Evolutionary conservation across 2,888 invertebrate genomes (phyloP), one percentile per base, ranked within the genome.

Genomic region (Tinea semifulvella): DNA sequence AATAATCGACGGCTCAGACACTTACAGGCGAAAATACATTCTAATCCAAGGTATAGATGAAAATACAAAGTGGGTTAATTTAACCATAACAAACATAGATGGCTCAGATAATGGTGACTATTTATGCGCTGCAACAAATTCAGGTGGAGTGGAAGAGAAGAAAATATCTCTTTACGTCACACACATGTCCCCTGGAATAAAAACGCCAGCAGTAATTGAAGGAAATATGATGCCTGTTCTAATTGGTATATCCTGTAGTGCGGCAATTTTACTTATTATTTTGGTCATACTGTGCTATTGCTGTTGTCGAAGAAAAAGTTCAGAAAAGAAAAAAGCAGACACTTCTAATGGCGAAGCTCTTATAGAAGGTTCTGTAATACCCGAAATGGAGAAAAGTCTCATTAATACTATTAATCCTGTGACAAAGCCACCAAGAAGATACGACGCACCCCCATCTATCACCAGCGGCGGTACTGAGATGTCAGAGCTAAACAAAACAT

Each of bases 321-420:
- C 63, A 45, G 72, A 84, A 57, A 75, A 85, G 60, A 74, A 88
- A 52, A 69, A 76, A 44, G 85, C 84, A 36, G 71, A 82, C 43
- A 82, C 82, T 43, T 80, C 85, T 0, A 88, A 87, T 49, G 87
- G 86, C 5, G 85, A 89, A 51, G 88, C 90, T 8, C 82, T 89
- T 55, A 84, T 90, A 47, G 90, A 90, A 61, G 88, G 89, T 1
- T 89, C 90, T 1, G 89, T 90, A 2, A 87, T 89, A 42, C 87
- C 89, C 47, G 93, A 94, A 61, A 91, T 92, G 83, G 92, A 92
- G 62, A 93, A 94, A 66, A 90, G 91, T 50, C 73, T 93, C 42
- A 88, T 94, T 50, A 90, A 91, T 2, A 90, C 92, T 43, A 91
- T 92, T 19, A 92, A 93, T 71, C 92, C 92, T 0, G 89, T 93